phyloP scores from a whole-genome alignment of 2,888 invertebrate genomes.

The Agonopterix arenella region DNA sequence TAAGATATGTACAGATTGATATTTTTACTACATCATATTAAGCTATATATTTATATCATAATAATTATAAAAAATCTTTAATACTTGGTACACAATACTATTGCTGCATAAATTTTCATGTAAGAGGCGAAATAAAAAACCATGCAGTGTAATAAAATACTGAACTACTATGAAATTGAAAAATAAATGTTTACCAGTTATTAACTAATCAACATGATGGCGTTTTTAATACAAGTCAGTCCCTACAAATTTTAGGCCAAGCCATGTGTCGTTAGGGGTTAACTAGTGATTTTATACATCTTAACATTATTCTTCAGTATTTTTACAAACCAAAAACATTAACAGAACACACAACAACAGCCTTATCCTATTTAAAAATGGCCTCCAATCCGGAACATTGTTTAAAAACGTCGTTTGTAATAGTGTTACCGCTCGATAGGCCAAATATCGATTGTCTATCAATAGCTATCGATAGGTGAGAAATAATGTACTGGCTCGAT shows the following conservation, averaged over 20 bases:
- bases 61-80: conserved; percentile 12
- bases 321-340: conserved; percentile 1
- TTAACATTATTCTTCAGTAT: conserved; percentile 8
- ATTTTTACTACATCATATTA: conserved; percentile 13
- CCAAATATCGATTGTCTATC: too few relatives aligned
- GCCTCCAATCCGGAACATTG: too few relatives aligned
- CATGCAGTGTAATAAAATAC: too few relatives aligned
- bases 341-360: neutral
- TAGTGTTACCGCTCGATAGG: too few relatives aligned
- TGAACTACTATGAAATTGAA: too few relatives aligned
- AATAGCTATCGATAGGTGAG: too few relatives aligned
- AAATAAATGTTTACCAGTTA: too few relatives aligned
- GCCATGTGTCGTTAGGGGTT: conserved; percentile 11
- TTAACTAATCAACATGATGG: neutral
- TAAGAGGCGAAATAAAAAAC: too few relatives aligned
- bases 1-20: conserved; percentile 39
- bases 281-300: conserved; percentile 2
- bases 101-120: conserved; percentile 10
- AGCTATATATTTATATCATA: neutral
- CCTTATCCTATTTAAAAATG: too few relatives aligned
- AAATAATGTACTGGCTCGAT: too few relatives aligned
- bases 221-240: conserved; percentile 3
- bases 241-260: conserved; percentile 7
- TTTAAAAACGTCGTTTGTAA: too few relatives aligned
- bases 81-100: conserved; percentile 45